Evolutionary conservation across 1,140 invertebrate genomes (phyloP).

Genomic region (Chironomus tepperi): DNA sequence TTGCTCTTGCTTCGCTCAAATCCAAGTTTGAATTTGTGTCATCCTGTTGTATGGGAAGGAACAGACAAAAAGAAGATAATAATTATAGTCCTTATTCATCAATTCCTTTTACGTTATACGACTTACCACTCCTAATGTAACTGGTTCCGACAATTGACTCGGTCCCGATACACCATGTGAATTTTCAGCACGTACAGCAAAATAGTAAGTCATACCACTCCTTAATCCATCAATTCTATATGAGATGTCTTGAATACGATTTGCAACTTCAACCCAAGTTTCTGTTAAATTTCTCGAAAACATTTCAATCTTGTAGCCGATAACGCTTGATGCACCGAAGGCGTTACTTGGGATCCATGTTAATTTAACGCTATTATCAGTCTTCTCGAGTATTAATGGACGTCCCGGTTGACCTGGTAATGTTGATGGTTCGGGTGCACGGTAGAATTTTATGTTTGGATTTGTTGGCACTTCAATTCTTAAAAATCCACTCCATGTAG

Average conservation of each 20-base stretch:
- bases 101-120: constrained; percentile 44
- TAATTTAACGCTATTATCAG: constrained; percentile 66
- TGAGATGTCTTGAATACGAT: constrained; percentile 49
- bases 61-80: no score
- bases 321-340: constrained; percentile 67
- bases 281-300: constrained; percentile 45
- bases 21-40: constrained; percentile 40
- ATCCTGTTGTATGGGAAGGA: neutral
- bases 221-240: constrained; percentile 57
- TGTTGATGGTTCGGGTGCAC: constrained; percentile 61
- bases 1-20: constrained; percentile 55
- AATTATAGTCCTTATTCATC: no score
- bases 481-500: constrained; percentile 73
- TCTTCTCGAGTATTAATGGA: constrained; percentile 62
- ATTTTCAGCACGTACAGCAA: constrained; percentile 78
- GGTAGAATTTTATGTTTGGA: constrained; percentile 73
- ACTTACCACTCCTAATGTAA: constrained; percentile 46
- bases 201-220: constrained; percentile 70
- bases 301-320: constrained; percentile 71
- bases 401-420: constrained; percentile 64
- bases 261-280: constrained; percentile 52
- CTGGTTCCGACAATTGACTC: constrained; percentile 55
- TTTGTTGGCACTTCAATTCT: constrained; percentile 70
- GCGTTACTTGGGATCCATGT: constrained; percentile 70
- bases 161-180: constrained; percentile 67